Evolutionary conservation across 2,113 vertebrate species (phyloP).

Genomic region (Eira barbara): DNA sequence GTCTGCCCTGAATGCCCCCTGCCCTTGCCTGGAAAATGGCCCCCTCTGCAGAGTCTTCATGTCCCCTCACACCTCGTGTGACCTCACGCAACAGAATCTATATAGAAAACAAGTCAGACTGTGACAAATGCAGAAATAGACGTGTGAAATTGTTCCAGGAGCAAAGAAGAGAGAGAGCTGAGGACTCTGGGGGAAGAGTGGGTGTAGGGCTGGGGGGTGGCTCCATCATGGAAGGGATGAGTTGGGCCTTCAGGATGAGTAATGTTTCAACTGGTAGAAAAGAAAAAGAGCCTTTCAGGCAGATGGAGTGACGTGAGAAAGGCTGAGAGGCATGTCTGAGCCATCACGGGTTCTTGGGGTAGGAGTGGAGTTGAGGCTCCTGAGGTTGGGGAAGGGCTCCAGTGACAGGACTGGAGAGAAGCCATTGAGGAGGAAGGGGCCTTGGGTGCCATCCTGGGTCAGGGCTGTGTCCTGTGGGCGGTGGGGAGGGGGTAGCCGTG

Average conservation of each 20-base stretch:
- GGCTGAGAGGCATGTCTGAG: not conserved
- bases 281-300: not conserved
- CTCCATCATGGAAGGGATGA: not conserved
- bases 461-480: not conserved
- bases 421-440: not conserved
- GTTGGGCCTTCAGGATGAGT: not conserved
- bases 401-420: not conserved
- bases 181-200: not conserved
- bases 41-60: not conserved
- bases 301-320: not conserved
- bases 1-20: not conserved
- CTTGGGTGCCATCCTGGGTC: not conserved
- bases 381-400: not conserved
- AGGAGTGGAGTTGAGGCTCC: not conserved
- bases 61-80: not conserved
- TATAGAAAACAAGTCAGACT: conserved; percentile 23
- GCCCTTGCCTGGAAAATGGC: not conserved
- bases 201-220: not conserved
- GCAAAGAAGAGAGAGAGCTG: not conserved
- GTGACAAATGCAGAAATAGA: conserved; percentile 42
- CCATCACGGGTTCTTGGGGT: not conserved
- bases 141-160: not conserved
- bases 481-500: rapidly evolving
- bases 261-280: not conserved
- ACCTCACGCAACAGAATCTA: not conserved